Evolutionary conservation across 2,797 vertebrate genomes (phyloP).

Genomic region (Triplophysa bombifrons): DNA sequence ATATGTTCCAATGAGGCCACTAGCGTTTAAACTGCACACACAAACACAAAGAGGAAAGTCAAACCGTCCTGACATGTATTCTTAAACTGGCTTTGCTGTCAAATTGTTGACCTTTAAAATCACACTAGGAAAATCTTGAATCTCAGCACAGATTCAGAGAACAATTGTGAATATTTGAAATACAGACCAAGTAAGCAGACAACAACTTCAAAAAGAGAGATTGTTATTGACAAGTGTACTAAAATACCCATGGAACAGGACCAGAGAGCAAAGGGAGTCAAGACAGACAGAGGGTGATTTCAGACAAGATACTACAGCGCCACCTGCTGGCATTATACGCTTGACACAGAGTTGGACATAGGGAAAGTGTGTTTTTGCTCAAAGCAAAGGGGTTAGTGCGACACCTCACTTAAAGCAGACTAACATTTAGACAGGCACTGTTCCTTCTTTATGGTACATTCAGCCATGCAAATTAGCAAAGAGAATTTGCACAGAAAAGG

Average conservation of each 20-base stretch:
- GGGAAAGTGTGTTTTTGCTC: constrained; percentile 50
- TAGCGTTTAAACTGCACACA: neutral
- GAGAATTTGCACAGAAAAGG: neutral
- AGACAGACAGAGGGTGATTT: constrained; percentile 32
- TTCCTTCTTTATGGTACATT: constrained; percentile 1
- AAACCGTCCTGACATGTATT: constrained; percentile 2
- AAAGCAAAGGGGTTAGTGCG: constrained; percentile 44
- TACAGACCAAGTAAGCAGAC: constrained; percentile 20
- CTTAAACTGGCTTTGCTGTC: constrained; percentile 5
- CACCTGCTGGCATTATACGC: constrained; percentile 56
- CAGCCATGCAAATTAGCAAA: constrained; percentile 27
- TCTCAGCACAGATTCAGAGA: constrained; percentile 20
- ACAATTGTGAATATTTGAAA: neutral
- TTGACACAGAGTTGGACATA: constrained; percentile 59
- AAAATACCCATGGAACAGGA: constrained; percentile 54
- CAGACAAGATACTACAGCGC: constrained; percentile 44
- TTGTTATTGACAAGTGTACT: constrained; percentile 6
- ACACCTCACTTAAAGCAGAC: constrained; percentile 34
- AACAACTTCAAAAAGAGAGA: constrained; percentile 2
- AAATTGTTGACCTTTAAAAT: constrained; percentile 6
- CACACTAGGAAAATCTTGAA: constrained; percentile 12
- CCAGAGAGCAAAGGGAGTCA: constrained; percentile 58
- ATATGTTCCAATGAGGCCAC: neutral
- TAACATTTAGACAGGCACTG: constrained; percentile 34
- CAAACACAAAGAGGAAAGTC: neutral